Conservation (phyloP, 2,888 invertebrate species). For the Leptopterna dolabrata region DNA sequence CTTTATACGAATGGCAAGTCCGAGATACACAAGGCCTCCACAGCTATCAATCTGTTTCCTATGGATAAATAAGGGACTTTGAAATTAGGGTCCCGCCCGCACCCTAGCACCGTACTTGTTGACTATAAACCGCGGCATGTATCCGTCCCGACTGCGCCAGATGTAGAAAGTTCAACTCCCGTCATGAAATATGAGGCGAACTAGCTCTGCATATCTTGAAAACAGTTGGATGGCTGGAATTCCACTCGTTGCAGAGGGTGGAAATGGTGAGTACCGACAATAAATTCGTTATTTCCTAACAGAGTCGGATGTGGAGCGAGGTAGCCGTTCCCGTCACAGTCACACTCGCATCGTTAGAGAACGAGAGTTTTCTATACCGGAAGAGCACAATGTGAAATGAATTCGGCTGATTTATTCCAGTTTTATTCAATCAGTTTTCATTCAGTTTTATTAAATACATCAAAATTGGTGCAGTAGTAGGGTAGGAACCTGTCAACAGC, state of each 20-base stretch:
- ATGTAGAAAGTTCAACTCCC: not conserved
- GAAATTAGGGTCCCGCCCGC: constrained; percentile 17
- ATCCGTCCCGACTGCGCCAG: not conserved
- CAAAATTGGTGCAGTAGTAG: too few species aligned
- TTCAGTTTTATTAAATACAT: too few species aligned
- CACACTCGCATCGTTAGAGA: not conserved
- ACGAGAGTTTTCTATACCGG: not conserved
- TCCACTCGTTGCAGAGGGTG: too few species aligned
- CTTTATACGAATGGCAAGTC: constrained; percentile 12
- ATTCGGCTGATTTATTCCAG: not conserved
- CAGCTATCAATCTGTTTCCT: constrained; percentile 31
- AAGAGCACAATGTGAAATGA: not conserved
- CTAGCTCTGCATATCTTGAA: not conserved
- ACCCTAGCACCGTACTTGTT: not conserved
- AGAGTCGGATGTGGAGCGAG: not conserved
- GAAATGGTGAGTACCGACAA: not conserved
- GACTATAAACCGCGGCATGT: constrained; percentile 13
- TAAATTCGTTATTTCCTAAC: not conserved
- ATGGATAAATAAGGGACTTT: constrained; percentile 44
- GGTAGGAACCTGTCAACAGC: too few species aligned
- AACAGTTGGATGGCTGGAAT: not conserved
- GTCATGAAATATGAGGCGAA: not conserved
- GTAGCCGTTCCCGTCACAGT: not conserved
- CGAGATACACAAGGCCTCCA: not conserved
- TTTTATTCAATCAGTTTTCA: too few species aligned